Evolutionary conservation across 2,888 invertebrate species (phyloP), one percentile per base, ranked within the genome.

Genomic region (Thyatira batis): DNA sequence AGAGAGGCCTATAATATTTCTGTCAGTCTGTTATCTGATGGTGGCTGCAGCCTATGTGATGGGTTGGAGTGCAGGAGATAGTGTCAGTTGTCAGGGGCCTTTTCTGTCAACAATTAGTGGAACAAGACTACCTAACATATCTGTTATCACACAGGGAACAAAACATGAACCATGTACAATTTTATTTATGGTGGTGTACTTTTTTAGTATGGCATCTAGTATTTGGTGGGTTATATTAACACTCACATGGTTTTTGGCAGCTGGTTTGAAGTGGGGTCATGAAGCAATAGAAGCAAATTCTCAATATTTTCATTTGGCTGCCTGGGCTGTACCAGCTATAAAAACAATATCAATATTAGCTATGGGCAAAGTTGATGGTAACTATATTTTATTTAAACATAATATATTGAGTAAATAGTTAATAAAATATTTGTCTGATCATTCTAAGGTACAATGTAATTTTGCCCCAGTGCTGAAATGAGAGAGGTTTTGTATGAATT

Each of bases 171-270:
- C 91, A 74, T 99, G 98, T 86, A 98, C 98, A 33, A 96, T 99
- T 61, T 94, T 98, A 54, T 99, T 99, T 87, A 98, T 99, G 98
- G 94, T 98, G 75, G 94, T 98, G 46, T 98, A 98, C 89, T 98
- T 98, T 92, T 98, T 98, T 85, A 96, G 97, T 80, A 98, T 98
- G 97, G 98, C 98, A 23, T 97, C 97, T 46, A 97, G 97, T 80
- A 97, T 98, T 76, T 98, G 99, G 98, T 99, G 98, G 98, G 98
- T 98, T 51, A 95, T 98, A 70, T 92, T 99, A 75, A 98, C 98
- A 17, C 93, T 99, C 61, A 98, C 98, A 53, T 99, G 98, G 98
- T 98, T 98, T 89, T 92, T 99, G 76, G 98, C 98, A 44, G 98
- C 98, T 58, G 98, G 98, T 28, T 93, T 98, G 55, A 98, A 98